Evolutionary conservation across 2,888 invertebrate genomes (phyloP), one percentile per base, ranked within the genome.

Genomic region (Rhodophaea formosa): DNA sequence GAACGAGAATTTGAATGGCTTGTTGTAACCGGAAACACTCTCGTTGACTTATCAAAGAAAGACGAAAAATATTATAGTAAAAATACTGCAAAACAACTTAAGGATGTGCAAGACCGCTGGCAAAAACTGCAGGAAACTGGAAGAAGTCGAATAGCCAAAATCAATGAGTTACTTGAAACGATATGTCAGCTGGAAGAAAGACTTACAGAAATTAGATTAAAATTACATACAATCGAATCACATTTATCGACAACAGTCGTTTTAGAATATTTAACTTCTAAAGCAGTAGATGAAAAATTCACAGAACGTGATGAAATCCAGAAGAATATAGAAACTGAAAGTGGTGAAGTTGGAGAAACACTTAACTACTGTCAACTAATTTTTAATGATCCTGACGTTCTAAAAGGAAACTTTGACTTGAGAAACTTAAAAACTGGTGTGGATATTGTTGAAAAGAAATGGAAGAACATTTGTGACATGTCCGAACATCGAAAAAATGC

Each of bases 1-100:
- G 94, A 95, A 77, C 93, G 94, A 5, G 97, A 97, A 77, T 93
- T 94, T 46, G 94, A 95, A 61, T 97, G 97, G 97, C 84, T 97
- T 15, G 77, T 93, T 6, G 92, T 92, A 62, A 95, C 94, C 0
- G 96, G 96, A 0, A 88, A 86, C 8, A 93, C 94, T 65, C 81
- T 97, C 51, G 86, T 94, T 10, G 92, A 93, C n/a, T 85, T 93
- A 53, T 92, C 93, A 16, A 94, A 94, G 58, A 93, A 93, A 58
- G 93, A 94, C 59, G 93, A 94, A 55, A 90, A 90, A 60, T 78
- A 88, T 0, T 91, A 80, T 63, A 87, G 89, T 62, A 88, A 88
- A 66, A 85, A 71, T 54, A 93, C 93, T 53, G 91, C 93, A 3
- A 94, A 95, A 67, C 94, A 93, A 54, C 67, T 91, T 0, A 87